Conservation (phyloP, 2,888 invertebrate genomes). For the Adela reaumurella region DNA sequence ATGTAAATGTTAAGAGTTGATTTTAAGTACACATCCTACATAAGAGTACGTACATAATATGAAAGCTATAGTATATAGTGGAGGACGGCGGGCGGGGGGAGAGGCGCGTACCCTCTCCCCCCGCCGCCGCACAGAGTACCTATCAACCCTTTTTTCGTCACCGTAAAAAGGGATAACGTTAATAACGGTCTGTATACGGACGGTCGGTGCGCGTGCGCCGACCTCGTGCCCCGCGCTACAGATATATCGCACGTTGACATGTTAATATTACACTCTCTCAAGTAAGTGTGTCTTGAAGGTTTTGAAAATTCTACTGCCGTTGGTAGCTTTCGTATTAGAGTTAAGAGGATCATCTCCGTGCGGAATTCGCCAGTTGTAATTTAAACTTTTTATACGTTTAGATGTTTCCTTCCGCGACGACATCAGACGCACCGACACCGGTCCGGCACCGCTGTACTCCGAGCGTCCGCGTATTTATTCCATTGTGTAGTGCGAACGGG, state of each 20-base stretch:
- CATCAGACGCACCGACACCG: too few relatives aligned
- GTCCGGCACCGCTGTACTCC: too few relatives aligned
- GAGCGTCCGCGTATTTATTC: too few relatives aligned
- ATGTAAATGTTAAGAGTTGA: constrained; percentile 27
- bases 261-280: constrained; percentile 30
- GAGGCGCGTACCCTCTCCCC: background rate
- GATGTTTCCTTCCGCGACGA: too few relatives aligned
- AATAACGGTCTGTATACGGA: background rate
- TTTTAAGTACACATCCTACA: constrained; percentile 43
- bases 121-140: background rate
- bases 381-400: too few relatives aligned
- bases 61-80: background rate
- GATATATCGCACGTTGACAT: constrained; percentile 42
- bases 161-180: background rate
- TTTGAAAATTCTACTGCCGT: constrained; percentile 25
- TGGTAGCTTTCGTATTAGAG: constrained; percentile 21
- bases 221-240: constrained; percentile 25
- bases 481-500: too few relatives aligned
- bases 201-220: background rate
- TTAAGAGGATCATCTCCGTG: background rate
- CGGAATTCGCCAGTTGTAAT: too few relatives aligned
- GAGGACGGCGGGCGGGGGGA: background rate
- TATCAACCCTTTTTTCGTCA: background rate
- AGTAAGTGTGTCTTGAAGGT: constrained; percentile 33
- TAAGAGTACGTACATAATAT: constrained; percentile 31